phyloP scores from a whole-genome alignment of 2,888 invertebrate genomes.

The Diarsia brunnea region DNA sequence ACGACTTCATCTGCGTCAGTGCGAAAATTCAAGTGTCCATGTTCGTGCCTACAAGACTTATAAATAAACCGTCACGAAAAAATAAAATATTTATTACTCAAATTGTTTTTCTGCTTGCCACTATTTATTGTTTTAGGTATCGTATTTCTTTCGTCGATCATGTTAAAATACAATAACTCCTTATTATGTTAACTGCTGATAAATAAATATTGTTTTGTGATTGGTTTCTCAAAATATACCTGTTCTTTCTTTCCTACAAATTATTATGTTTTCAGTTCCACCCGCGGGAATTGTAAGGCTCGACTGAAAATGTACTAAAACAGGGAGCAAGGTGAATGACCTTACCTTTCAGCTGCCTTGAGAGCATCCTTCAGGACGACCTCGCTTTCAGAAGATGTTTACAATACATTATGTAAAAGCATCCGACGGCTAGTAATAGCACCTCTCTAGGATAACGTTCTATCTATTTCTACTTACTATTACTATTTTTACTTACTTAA shows the following conservation, averaged over 20 bases:
- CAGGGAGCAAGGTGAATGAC: slow-evolving; percentile 12
- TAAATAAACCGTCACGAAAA: not conserved
- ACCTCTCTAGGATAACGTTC: not conserved
- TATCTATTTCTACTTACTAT: not conserved
- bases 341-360: slow-evolving; percentile 33
- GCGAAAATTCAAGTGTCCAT: slow-evolving; percentile 9
- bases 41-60: not conserved
- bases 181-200: not conserved
- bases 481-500: not conserved
- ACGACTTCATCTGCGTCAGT: slow-evolving; percentile 13
- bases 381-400: slow-evolving; percentile 2
- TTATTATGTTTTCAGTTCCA: not conserved
- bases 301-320: slow-evolving; percentile 2
- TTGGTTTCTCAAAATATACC: not conserved
- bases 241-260: slow-evolving; percentile 11
- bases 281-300: slow-evolving; percentile 2
- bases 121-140: slow-evolving; percentile 3
- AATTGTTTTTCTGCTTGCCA: not conserved
- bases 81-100: not conserved
- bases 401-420: not conserved
- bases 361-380: slow-evolving; percentile 22
- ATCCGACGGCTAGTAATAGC: not conserved
- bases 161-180: slow-evolving; percentile 9
- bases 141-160: slow-evolving; percentile 7
- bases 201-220: slow-evolving; percentile 3